phyloP scores from a whole-genome alignment of 2,113 vertebrate genomes.

The Megalops atlanticus region DNA sequence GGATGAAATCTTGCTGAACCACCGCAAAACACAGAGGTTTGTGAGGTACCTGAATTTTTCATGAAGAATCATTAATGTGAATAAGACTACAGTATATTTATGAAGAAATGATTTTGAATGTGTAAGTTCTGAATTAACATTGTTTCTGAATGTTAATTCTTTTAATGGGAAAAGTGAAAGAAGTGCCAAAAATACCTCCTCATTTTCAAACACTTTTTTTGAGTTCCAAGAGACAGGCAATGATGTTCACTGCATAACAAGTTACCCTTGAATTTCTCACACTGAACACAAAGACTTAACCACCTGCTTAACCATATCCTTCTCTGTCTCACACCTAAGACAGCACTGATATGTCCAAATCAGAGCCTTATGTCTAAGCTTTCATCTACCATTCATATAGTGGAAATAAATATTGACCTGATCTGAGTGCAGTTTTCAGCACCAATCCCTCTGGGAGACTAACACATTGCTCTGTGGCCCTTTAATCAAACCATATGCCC shows the following conservation, averaged over 20 bases:
- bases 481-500: no score
- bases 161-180: background rate
- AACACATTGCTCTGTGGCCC: background rate
- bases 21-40: background rate
- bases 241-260: constrained; percentile 34
- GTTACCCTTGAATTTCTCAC: constrained; percentile 35
- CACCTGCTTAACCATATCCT: constrained; percentile 23
- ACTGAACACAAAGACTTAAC: constrained; percentile 12
- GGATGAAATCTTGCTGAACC: background rate
- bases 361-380: background rate
- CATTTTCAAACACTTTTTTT: background rate
- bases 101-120: background rate
- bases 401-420: background rate
- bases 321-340: background rate
- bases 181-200: no score
- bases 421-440: background rate
- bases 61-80: constrained; percentile 56
- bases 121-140: background rate
- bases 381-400: background rate
- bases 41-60: constrained; percentile 47
- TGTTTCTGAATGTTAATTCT: background rate
- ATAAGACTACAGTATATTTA: constrained; percentile 49
- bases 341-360: background rate
- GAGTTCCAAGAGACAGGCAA: constrained; percentile 26
- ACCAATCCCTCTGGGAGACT: background rate